These are phyloP conservation scores for Coelinius sp. DNA, from an alignment of 2,888 invertebrate species.

Conservation along the genomic window DNA sequence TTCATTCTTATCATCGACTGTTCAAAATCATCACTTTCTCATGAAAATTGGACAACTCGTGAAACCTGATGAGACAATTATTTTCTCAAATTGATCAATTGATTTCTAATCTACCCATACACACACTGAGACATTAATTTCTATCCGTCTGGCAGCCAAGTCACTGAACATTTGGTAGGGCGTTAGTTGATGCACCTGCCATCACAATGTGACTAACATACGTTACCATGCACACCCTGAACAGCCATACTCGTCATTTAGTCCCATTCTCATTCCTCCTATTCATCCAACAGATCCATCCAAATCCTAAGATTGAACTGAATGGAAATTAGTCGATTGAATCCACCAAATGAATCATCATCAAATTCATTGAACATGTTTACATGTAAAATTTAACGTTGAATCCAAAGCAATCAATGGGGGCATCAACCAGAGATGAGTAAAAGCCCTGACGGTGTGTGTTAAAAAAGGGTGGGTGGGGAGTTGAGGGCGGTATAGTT, in stretches of 20 bases:
- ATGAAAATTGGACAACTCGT: too few relatives aligned
- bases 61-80: slow-evolving; percentile 47
- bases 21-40: too few relatives aligned
- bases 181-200: background rate
- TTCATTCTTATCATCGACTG: slow-evolving; percentile 29
- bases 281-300: too few relatives aligned
- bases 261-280: background rate
- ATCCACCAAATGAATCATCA: too few relatives aligned
- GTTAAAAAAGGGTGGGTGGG: slow-evolving; percentile 35
- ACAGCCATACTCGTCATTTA: background rate
- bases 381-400: background rate
- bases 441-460: slow-evolving; percentile 15
- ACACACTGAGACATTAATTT: background rate
- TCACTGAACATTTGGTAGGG: background rate
- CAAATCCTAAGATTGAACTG: too few relatives aligned
- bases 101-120: background rate
- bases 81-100: too few relatives aligned
- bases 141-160: background rate
- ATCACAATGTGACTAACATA: background rate
- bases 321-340: too few relatives aligned
- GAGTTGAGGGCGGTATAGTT: slow-evolving; percentile 58
- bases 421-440: slow-evolving; percentile 10
- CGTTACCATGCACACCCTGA: slow-evolving; percentile 1
- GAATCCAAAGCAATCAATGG: background rate
- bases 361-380: background rate